Evolutionary conservation across 2,888 invertebrate genomes (phyloP).

Genomic region (Elegia similella): DNA sequence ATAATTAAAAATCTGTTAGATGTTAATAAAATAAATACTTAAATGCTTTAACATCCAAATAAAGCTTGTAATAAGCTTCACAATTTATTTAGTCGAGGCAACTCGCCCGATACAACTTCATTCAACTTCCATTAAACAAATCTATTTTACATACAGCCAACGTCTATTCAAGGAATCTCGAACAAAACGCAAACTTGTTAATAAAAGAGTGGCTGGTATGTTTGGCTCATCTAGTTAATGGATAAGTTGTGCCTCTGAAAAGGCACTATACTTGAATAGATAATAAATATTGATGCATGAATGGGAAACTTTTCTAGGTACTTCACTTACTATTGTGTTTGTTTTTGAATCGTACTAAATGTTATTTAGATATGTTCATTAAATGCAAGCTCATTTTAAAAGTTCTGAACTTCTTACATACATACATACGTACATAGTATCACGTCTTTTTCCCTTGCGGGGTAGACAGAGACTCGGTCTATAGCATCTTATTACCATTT

Average conservation of each 20-base stretch:
- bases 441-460: too few relatives aligned
- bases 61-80: neutral
- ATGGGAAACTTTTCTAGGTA: neutral
- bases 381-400: too few relatives aligned
- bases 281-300: neutral
- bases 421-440: too few relatives aligned
- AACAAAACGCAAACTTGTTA: constrained; percentile 37
- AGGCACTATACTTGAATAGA: neutral
- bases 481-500: too few relatives aligned
- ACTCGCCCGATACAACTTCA: neutral
- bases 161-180: constrained; percentile 17
- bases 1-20: neutral
- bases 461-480: too few relatives aligned
- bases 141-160: constrained; percentile 21
- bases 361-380: too few relatives aligned
- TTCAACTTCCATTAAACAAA: neutral
- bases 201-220: constrained; percentile 32
- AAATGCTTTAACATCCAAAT: neutral
- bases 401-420: too few relatives aligned
- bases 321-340: too few relatives aligned
- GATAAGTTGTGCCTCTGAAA: constrained; percentile 34
- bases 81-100: neutral
- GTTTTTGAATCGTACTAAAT: too few relatives aligned
- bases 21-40: too few relatives aligned
- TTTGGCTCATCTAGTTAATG: constrained; percentile 40